These are phyloP conservation scores for Campoletis raptor DNA, from an alignment of 2,888 invertebrate genomes.

Conservation along the genomic window DNA sequence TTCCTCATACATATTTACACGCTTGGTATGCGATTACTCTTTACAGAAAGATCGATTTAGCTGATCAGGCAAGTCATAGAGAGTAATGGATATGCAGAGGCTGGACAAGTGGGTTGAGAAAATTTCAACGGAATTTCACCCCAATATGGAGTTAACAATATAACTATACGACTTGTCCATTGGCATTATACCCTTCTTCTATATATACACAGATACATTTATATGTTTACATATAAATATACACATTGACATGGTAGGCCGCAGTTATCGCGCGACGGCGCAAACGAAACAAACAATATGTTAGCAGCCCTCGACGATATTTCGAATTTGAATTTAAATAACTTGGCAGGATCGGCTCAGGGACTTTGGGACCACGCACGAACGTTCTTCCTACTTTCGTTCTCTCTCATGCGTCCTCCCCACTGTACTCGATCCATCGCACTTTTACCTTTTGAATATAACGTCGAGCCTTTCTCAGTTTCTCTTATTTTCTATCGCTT, in stretches of 20 bases:
- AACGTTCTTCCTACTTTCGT: conserved; percentile 77
- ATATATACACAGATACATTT: background rate
- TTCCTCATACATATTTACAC: background rate
- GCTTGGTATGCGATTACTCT: conserved; percentile 8
- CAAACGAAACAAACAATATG: conserved; percentile 85
- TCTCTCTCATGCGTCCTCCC: conserved; percentile 57
- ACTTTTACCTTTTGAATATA: conserved; percentile 55
- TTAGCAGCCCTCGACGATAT: conserved; percentile 85
- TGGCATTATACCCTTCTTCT: conserved; percentile 31
- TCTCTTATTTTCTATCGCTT: conserved; percentile 68
- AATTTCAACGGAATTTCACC: conserved; percentile 54
- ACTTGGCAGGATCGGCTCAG: conserved; percentile 85
- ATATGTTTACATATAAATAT: conserved; percentile 23
- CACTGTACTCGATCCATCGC: conserved; percentile 58
- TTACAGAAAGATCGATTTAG: conserved; percentile 43
- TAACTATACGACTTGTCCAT: conserved; percentile 1
- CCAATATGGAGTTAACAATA: conserved; percentile 44
- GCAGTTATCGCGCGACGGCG: conserved; percentile 73
- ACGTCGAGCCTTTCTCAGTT: conserved; percentile 43
- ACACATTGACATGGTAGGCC: conserved; percentile 18
- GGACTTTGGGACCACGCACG: conserved; percentile 84
- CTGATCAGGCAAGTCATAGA: conserved; percentile 41
- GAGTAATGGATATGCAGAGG: conserved; percentile 25
- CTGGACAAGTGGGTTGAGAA: conserved; percentile 30
- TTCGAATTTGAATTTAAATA: conserved; percentile 85